Percentiles rank a stretch among this genome's conserved stretches.
Evolutionary conservation across 2,888 invertebrate species (phyloP).

Genomic region (Morinoia aosen): DNA sequence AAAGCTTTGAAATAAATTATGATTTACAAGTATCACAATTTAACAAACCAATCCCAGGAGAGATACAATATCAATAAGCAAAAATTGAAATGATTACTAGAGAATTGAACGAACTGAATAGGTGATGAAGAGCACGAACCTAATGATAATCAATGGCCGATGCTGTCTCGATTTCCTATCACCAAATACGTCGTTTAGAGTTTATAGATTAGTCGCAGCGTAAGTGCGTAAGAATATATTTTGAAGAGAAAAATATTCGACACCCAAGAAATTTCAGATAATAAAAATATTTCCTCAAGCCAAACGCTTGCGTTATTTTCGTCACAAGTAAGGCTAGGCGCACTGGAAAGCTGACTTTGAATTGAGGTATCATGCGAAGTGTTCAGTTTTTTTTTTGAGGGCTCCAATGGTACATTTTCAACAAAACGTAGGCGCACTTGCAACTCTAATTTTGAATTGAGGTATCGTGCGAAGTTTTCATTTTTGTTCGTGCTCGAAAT

Average conservation of each 20-base stretch:
- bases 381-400: not conserved
- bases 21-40: not conserved
- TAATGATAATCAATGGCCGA: not conserved
- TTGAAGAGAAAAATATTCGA: not conserved
- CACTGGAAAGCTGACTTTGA: not conserved
- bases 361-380: not conserved
- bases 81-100: not conserved
- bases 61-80: not conserved
- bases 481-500: not conserved
- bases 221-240: not conserved
- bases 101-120: not conserved
- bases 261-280: not conserved
- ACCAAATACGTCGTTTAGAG: not conserved
- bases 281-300: not conserved
- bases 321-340: not conserved
- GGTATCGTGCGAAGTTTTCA: not conserved
- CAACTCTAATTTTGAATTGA: not conserved
- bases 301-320: not conserved
- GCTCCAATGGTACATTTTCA: not conserved
- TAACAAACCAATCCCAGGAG: not conserved
- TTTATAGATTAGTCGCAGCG: not conserved
- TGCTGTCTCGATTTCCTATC: not conserved
- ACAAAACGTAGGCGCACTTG: not conserved
- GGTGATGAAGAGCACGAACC: not conserved
- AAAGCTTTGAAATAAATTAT: not conserved